Evolutionary conservation across 2,888 invertebrate species (phyloP).

Genomic region (Acanthosepion lycidas): DNA sequence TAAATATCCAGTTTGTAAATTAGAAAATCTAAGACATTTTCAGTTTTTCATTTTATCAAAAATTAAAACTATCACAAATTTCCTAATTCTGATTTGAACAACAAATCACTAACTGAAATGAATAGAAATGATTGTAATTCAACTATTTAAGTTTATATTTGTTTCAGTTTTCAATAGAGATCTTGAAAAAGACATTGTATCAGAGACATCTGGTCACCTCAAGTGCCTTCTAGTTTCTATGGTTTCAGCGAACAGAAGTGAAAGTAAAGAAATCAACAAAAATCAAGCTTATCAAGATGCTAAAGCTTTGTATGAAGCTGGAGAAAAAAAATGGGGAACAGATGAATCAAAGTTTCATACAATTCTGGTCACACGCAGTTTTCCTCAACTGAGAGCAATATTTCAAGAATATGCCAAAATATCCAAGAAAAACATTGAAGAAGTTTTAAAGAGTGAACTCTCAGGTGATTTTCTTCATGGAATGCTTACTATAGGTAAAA

Average conservation of each 20-base stretch:
- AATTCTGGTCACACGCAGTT: constrained; percentile 72
- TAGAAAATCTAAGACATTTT: too few species aligned
- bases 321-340: constrained; percentile 74
- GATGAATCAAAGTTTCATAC: constrained; percentile 74
- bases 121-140: too few species aligned
- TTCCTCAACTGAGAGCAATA: constrained; percentile 85
- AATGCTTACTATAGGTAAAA: constrained; percentile 72
- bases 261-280: constrained; percentile 76
- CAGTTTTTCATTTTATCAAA: too few species aligned
- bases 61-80: too few species aligned
- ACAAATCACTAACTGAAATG: too few species aligned
- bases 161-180: constrained; percentile 71
- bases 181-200: constrained; percentile 73
- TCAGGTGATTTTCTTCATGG: constrained; percentile 73
- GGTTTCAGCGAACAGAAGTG: constrained; percentile 76
- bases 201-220: constrained; percentile 74
- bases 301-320: constrained; percentile 68
- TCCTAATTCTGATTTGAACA: too few species aligned
- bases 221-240: constrained; percentile 72
- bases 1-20: too few species aligned
- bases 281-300: constrained; percentile 74
- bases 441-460: constrained; percentile 73
- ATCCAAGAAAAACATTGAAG: constrained; percentile 79
- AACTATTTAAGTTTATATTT: background rate
- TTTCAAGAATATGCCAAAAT: constrained; percentile 87